phyloP scores from a whole-genome alignment of 2,888 invertebrate genomes.

The Nemoura dubitans region DNA sequence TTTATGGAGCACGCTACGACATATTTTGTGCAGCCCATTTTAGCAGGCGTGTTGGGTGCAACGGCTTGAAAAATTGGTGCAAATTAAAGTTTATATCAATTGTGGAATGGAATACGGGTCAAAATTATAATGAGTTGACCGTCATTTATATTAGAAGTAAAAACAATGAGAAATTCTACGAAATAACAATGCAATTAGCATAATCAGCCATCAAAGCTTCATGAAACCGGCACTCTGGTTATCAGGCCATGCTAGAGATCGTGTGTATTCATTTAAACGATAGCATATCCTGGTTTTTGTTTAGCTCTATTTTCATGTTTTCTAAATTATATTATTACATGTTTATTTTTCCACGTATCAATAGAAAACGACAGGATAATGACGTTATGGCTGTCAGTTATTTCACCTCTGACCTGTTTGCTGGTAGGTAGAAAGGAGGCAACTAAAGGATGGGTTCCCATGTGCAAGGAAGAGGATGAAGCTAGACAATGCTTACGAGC shows the following conservation, averaged over 20 bases:
- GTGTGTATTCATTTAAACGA: slow-evolving; percentile 24
- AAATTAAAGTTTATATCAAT: neutral
- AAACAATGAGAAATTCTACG: neutral
- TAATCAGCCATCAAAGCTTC: neutral
- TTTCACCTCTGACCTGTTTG: slow-evolving; percentile 22
- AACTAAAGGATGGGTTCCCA: neutral
- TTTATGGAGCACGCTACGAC: neutral
- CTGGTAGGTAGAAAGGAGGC: neutral
- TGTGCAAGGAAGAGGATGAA: neutral
- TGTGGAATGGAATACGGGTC: neutral
- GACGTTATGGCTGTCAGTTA: slow-evolving; percentile 36
- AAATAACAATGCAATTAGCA: neutral
- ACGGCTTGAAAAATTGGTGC: neutral
- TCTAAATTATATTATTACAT: slow-evolving; percentile 38
- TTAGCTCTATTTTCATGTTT: slow-evolving; percentile 32
- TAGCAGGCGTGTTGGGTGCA: neutral
- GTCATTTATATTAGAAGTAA: neutral
- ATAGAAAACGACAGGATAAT: slow-evolving; percentile 32
- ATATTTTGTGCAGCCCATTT: neutral
- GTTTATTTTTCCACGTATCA: slow-evolving; percentile 33
- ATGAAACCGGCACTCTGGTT: neutral
- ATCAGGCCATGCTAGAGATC: slow-evolving; percentile 17
- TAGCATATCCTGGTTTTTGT: slow-evolving; percentile 41
- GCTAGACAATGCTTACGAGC: neutral
- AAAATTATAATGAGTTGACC: neutral